Percentiles rank a stretch among this genome's conserved stretches.
These are phyloP conservation scores for Podarcis cretensis DNA, from an alignment of 2,113 vertebrate genomes.

Conservation along the genomic window DNA sequence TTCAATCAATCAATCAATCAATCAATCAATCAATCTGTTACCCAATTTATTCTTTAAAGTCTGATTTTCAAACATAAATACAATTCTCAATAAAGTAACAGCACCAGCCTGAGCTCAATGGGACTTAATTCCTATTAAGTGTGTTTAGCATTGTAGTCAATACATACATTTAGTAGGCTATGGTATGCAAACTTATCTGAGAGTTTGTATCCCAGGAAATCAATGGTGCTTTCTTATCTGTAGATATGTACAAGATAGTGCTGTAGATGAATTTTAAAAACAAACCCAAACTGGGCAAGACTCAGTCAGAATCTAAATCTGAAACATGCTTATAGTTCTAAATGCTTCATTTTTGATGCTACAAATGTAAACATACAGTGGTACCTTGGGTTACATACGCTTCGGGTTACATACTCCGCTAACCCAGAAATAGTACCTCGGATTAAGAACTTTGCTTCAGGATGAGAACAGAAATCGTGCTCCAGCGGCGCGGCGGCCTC, in stretches of 20 bases:
- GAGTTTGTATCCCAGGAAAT: not conserved
- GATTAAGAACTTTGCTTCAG: too few species aligned
- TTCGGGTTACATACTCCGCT: too few species aligned
- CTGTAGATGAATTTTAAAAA: not conserved
- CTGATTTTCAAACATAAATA: not conserved
- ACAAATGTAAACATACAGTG: too few species aligned
- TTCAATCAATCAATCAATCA: not conserved
- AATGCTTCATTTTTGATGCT: conserved; percentile 46
- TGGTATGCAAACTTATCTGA: not conserved
- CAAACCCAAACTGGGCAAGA: conserved; percentile 73
- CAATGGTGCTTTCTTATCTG: not conserved
- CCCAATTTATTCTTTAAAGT: not conserved
- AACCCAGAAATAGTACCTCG: too few species aligned
- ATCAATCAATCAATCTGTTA: not conserved
- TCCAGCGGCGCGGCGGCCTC: too few species aligned
- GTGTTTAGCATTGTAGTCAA: conserved; percentile 33
- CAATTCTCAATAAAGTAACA: conserved; percentile 24
- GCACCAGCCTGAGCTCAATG: not conserved
- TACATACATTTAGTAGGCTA: conserved; percentile 6
- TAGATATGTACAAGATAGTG: too few species aligned
- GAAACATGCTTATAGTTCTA: conserved; percentile 71
- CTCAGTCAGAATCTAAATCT: conserved; percentile 65
- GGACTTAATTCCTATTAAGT: conserved; percentile 26
- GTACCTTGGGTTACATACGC: too few species aligned
- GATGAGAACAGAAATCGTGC: too few species aligned